phyloP scores from a whole-genome alignment of 2,888 invertebrate genomes.

The Melieria omissa region DNA sequence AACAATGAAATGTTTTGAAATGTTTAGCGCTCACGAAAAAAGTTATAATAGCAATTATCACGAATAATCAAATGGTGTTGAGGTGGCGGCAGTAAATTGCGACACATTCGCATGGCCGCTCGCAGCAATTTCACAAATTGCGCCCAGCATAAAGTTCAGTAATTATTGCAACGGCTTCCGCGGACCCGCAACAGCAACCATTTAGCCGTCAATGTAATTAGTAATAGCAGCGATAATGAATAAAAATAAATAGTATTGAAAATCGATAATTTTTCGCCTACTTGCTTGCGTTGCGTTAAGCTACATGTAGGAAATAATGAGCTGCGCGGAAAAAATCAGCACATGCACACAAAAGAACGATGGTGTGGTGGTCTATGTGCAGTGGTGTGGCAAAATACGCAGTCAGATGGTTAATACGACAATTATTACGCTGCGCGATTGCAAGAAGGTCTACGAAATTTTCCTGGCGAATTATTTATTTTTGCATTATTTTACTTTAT shows the following conservation, averaged over 20 bases:
- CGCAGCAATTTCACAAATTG: too few species aligned
- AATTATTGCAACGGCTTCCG: conserved; percentile 2
- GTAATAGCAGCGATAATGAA: conserved; percentile 14
- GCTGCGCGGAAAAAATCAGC: not conserved
- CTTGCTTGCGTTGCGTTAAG: not conserved
- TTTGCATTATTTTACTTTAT: not conserved
- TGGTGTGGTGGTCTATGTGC: not conserved
- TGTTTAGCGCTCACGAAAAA: too few species aligned
- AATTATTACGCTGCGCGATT: too few species aligned
- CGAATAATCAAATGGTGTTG: too few species aligned
- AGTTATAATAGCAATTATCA: too few species aligned
- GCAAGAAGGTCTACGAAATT: not conserved
- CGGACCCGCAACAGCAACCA: not conserved
- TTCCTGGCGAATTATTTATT: not conserved
- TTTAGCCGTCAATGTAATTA: not conserved
- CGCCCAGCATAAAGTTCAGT: too few species aligned
- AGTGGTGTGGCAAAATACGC: not conserved
- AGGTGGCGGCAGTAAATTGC: too few species aligned
- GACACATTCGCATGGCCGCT: too few species aligned
- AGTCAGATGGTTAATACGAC: too few species aligned
- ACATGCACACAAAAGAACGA: not conserved
- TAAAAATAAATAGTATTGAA: conserved; percentile 5
- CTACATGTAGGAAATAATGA: conserved; percentile 1
- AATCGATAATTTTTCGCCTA: conserved; percentile 20
- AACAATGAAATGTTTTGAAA: too few species aligned